Evolutionary conservation across 2,113 vertebrate genomes (phyloP).

Genomic region (Sardina pilchardus): DNA sequence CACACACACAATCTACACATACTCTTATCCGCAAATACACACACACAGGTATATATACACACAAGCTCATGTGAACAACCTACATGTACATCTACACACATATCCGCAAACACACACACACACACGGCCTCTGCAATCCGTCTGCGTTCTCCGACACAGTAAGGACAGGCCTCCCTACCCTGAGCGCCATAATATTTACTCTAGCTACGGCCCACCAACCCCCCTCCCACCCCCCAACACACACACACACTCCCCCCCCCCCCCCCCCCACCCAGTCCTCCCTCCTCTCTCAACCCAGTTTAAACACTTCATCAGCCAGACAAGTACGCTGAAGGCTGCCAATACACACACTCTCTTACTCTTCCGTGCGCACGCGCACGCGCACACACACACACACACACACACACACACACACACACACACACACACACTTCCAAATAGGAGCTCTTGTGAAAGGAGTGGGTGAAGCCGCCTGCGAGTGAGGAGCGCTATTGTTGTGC

Average conservation of each 20-base stretch:
- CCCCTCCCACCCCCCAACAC: neutral
- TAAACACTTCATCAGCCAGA: constrained; percentile 66
- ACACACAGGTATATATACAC: neutral
- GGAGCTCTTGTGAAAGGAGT: constrained; percentile 28
- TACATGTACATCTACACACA: neutral
- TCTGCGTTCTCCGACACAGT: constrained; percentile 43
- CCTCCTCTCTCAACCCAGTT: constrained; percentile 50
- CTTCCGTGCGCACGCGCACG: constrained; percentile 26
- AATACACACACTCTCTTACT: constrained; percentile 46
- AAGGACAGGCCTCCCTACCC: constrained; percentile 45
- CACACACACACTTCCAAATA: constrained; percentile 17
- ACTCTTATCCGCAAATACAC: neutral
- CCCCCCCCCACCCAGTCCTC: constrained; percentile 16
- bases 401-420: constrained; percentile 17
- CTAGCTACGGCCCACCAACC: constrained; percentile 52
- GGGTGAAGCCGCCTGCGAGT: neutral
- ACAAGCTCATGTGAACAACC: neutral
- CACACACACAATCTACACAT: neutral
- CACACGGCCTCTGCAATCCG: constrained; percentile 29
- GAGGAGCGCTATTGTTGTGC: constrained; percentile 21
- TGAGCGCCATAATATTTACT: constrained; percentile 69
- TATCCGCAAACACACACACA: neutral
- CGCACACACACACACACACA: constrained; percentile 33
- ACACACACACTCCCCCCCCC: neutral
- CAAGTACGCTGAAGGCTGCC: constrained; percentile 57